Conservation (phyloP, 2,797 vertebrate genomes). For the Acanthornis magna region DNA sequence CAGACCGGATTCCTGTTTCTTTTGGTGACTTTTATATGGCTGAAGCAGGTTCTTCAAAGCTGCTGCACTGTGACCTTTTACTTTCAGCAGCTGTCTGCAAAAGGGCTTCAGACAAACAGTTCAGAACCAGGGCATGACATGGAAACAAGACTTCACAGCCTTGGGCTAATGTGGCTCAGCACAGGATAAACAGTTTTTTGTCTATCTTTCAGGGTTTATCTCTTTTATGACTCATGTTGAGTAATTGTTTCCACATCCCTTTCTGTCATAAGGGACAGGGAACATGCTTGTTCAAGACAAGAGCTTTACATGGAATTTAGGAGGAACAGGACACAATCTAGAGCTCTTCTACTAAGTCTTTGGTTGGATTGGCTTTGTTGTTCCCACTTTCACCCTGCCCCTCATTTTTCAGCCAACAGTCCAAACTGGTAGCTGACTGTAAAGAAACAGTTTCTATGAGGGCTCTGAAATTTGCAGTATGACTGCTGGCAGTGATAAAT, state of each 20-base stretch:
- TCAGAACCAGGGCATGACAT: slow-evolving; percentile 61
- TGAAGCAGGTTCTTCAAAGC: slow-evolving; percentile 44
- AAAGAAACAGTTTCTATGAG: not conserved
- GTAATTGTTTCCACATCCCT: slow-evolving; percentile 64
- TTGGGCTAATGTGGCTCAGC: slow-evolving; percentile 42
- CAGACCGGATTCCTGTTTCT: not conserved
- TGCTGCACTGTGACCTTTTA: slow-evolving; percentile 44
- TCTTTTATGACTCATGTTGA: slow-evolving; percentile 67
- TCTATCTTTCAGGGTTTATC: slow-evolving; percentile 67
- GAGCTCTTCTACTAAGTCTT: not conserved
- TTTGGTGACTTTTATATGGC: not conserved
- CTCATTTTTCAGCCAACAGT: not conserved
- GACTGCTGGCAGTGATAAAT: slow-evolving; percentile 29
- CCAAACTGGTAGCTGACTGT: not conserved
- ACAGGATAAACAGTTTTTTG: slow-evolving; percentile 67
- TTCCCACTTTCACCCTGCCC: not conserved
- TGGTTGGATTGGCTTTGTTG: not conserved
- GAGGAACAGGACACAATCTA: slow-evolving; percentile 7
- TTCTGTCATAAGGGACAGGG: slow-evolving; percentile 60
- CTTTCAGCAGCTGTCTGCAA: slow-evolving; percentile 49
- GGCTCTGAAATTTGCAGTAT: not conserved
- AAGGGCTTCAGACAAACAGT: slow-evolving; percentile 53
- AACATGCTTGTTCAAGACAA: slow-evolving; percentile 60
- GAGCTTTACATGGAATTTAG: slow-evolving; percentile 49
- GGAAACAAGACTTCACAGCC: slow-evolving; percentile 64